Conservation (phyloP, 2,888 invertebrate species). For the Drosophila mayaguana region DNA sequence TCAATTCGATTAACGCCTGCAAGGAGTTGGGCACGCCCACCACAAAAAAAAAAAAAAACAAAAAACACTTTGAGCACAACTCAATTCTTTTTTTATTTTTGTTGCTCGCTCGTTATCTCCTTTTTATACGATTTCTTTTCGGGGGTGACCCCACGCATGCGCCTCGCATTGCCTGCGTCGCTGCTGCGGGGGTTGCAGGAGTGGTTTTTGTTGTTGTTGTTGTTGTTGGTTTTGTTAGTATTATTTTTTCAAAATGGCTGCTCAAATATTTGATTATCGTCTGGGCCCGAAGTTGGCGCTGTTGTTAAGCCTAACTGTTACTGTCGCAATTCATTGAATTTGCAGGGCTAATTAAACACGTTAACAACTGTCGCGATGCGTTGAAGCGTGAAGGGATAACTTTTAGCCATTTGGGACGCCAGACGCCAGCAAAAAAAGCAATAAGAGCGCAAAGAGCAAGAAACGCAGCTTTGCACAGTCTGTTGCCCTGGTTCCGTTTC, state of each 20-base stretch:
- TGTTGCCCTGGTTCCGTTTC: slow-evolving; percentile 58
- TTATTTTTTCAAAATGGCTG: slow-evolving; percentile 84
- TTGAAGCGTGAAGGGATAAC: slow-evolving; percentile 76
- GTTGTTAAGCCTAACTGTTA: slow-evolving; percentile 75
- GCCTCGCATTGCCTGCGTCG: slow-evolving; percentile 29
- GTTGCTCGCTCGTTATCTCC: background rate
- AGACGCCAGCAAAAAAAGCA: slow-evolving; percentile 58
- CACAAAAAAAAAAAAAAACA: background rate
- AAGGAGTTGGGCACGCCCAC: slow-evolving; percentile 44
- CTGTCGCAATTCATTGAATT: slow-evolving; percentile 82
- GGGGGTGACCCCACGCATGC: slow-evolving; percentile 64
- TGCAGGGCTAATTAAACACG: slow-evolving; percentile 81
- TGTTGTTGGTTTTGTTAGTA: background rate
- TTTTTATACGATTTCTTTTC: slow-evolving; percentile 3
- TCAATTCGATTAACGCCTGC: slow-evolving; percentile 29
- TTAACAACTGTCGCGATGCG: slow-evolving; percentile 79
- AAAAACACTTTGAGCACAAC: slow-evolving; percentile 36
- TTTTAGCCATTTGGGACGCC: slow-evolving; percentile 66
- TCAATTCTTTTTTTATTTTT: slow-evolving; percentile 3
- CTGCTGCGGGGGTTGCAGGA: slow-evolving; percentile 47
- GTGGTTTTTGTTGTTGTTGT: background rate
- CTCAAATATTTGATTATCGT: slow-evolving; percentile 81
- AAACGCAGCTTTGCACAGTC: slow-evolving; percentile 21
- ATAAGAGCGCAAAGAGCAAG: slow-evolving; percentile 1
- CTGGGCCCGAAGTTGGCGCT: slow-evolving; percentile 48